phyloP scores from a whole-genome alignment of 2,113 vertebrate species.

The Elgaria multicarinata region DNA sequence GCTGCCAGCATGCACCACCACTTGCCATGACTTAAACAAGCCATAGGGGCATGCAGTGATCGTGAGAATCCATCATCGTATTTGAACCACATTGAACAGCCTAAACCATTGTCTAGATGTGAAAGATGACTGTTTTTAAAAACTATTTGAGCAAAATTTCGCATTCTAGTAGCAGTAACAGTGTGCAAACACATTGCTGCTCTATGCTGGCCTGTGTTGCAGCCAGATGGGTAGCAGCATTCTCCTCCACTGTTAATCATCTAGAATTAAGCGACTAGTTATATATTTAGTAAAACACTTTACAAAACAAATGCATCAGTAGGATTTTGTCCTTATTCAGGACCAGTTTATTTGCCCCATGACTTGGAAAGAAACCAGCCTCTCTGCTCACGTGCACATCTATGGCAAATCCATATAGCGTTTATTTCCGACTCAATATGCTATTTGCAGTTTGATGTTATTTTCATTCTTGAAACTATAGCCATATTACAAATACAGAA shows the following conservation, averaged over 20 bases:
- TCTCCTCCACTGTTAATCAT: not conserved
- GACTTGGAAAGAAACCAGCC: not conserved
- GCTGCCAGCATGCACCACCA: no score
- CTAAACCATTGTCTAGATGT: not conserved
- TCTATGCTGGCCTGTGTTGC: not conserved
- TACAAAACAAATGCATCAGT: not conserved
- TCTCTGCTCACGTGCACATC: not conserved
- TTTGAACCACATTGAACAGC: not conserved
- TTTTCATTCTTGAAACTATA: not conserved
- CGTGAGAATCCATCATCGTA: not conserved
- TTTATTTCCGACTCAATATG: not conserved
- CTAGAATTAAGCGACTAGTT: not conserved
- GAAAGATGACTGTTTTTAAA: not conserved
- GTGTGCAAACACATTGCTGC: slow-evolving; percentile 9
- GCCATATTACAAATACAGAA: not conserved
- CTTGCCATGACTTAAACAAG: no score
- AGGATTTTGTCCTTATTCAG: not conserved
- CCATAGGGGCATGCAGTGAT: no score
- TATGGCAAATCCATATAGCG: not conserved
- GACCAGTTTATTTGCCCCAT: not conserved
- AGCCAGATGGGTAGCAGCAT: not conserved
- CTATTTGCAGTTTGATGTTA: not conserved
- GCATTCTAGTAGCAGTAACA: slow-evolving; percentile 11
- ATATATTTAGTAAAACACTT: not conserved
- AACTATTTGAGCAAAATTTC: not conserved